phyloP scores from a whole-genome alignment of 1,140 invertebrate species.

The Melitaea cinxia region DNA sequence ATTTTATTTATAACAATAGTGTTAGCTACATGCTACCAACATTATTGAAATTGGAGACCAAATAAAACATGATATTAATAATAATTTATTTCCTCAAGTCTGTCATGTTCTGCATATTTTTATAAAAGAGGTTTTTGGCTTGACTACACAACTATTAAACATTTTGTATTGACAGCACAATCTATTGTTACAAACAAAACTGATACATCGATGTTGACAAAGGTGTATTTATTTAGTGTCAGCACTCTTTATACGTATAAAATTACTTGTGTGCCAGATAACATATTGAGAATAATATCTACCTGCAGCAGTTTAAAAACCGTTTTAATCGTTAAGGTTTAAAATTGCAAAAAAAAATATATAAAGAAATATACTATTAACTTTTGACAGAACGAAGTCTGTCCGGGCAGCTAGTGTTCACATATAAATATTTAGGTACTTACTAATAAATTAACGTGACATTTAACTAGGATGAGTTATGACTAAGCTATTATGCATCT shows the following conservation, averaged over 20 bases:
- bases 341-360: background rate
- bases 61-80: background rate
- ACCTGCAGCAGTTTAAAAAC: background rate
- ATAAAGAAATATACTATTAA: too few species aligned
- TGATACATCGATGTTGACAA: constrained; percentile 16
- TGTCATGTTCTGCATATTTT: background rate
- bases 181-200: constrained; percentile 27
- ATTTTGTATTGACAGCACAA: constrained; percentile 26
- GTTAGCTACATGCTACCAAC: too few species aligned
- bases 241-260: constrained; percentile 13
- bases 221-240: constrained; percentile 27
- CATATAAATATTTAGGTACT: background rate
- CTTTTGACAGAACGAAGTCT: too few species aligned
- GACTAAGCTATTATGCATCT: constrained; percentile 25
- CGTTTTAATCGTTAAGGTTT: background rate
- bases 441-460: background rate
- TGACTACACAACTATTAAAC: constrained; percentile 4
- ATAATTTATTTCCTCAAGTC: background rate
- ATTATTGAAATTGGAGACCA: too few species aligned
- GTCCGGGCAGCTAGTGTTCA: too few species aligned
- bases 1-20: too few species aligned
- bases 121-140: constrained; percentile 3
- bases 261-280: background rate
- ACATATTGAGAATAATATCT: background rate
- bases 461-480: constrained; percentile 22